phyloP scores from a whole-genome alignment of 92 coral and sea anemone genomes.

The Micromussa lordhowensis region DNA sequence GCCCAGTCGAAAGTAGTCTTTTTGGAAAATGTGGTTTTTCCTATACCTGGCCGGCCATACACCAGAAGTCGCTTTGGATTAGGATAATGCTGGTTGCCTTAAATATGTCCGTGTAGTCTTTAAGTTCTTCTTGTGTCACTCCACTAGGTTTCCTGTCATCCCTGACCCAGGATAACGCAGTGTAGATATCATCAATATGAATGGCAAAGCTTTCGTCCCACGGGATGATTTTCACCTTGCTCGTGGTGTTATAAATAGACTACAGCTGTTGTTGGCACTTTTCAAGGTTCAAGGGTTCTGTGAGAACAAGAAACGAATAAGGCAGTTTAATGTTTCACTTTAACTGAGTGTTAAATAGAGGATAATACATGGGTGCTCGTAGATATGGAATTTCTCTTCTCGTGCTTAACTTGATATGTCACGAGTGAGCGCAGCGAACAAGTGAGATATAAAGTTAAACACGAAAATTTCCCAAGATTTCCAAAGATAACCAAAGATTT shows the following conservation, averaged over 20 bases:
- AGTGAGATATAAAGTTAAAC: no score
- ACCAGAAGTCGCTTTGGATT: slow-evolving; percentile 11
- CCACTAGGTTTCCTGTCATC: slow-evolving; percentile 21
- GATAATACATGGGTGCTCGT: no score
- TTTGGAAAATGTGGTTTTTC: no score
- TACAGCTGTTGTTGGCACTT: slow-evolving; percentile 3
- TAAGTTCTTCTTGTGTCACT: slow-evolving; percentile 4
- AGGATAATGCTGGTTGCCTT: neutral
- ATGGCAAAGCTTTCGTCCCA: neutral
- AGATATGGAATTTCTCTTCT: no score
- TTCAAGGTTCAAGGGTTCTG: neutral
- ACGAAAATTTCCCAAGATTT: no score
- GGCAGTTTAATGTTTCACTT: neutral
- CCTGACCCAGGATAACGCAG: neutral
- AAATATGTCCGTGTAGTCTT: slow-evolving; percentile 10
- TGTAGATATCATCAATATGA: slow-evolving; percentile 16
- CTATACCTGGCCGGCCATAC: slow-evolving; percentile 23
- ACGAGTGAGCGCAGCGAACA: no score
- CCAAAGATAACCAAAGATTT: no score
- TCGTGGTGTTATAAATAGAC: neutral
- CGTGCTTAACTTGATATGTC: no score
- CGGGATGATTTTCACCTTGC: neutral
- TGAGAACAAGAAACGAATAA: neutral
- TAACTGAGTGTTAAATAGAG: no score
- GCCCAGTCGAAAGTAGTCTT: slow-evolving; percentile 5